Base-by-base conservation (phyloP, 2,113 vertebrate genomes). In the Microcebus jonahi region DNA sequence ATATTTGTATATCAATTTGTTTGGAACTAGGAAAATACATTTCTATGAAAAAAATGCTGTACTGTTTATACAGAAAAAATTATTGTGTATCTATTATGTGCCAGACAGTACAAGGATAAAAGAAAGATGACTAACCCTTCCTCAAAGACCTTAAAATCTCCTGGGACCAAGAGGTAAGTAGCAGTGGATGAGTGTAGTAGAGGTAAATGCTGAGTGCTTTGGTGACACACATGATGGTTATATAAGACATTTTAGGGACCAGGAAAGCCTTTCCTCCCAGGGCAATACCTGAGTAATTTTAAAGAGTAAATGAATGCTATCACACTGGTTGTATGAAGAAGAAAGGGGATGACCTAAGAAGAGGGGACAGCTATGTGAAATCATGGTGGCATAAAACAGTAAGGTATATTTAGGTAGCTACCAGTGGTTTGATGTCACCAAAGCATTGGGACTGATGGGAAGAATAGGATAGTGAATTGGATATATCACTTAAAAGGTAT, bases 1-100 rank as follows among this genome's bases (percentile, higher is more conserved):
- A 91, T 95, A 95, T 97, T 92, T 95, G 71, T 79, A 85, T 92
- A 96, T 65, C 80, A 96, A 90, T 96, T 97, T 97, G 81, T 95
- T 97, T 96, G 75, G 57, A 96, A 61, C 57, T 95, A 77, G 45
- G 45, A 87, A 95, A 97, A 95, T 95, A 91, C 76, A 81, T 55
- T 95, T 94, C 50, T 79, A 59, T 94, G 45, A 95, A 94, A 97
- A 96, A 34, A 96, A 76, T 97, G 65, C 71, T 83, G 88, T 65
- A 81, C 93, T 96, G 79, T 96, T 97, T 95, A 95, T 93, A 95
- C 5, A 89, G 67, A 96, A 87, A 91, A 95, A 20, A 34, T 86
- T 92, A 31, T 83, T 63, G 11, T 93, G 9, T 88, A 65, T 96
- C 36, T 90, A 91, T 94, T 96, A 84, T 92, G 18, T 79, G 14